These are phyloP conservation scores for Physocephala rufipes DNA, from an alignment of 2,888 invertebrate genomes.

Conservation along the genomic window DNA sequence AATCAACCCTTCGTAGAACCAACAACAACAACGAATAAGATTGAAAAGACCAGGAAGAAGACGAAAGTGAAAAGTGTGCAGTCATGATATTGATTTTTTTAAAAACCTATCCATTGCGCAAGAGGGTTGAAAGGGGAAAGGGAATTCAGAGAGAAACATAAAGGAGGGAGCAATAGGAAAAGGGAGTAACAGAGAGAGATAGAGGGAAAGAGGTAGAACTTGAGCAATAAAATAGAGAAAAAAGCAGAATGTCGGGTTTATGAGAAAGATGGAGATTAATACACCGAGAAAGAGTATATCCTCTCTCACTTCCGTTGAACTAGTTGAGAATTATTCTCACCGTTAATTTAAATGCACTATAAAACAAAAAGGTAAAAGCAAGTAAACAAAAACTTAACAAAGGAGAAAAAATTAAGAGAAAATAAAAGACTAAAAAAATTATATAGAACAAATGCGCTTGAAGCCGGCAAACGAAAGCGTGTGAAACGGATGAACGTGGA, in stretches of 20 bases:
- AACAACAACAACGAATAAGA: not conserved
- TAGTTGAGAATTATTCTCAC: not conserved
- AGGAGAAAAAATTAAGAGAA: not conserved
- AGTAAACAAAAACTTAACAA: not conserved
- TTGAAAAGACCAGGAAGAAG: no score
- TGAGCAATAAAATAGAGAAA: no score
- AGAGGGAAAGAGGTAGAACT: not conserved
- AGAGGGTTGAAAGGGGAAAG: not conserved
- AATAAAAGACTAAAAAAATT: not conserved
- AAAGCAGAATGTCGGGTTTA: no score
- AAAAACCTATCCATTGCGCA: not conserved
- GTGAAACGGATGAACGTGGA: not conserved
- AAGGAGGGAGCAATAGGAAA: not conserved
- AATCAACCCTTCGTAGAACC: conserved; percentile 8
- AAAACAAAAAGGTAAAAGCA: no score
- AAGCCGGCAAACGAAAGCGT: not conserved
- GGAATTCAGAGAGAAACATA: not conserved
- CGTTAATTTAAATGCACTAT: no score
- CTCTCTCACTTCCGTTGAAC: no score
- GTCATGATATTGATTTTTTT: conserved; percentile 1
- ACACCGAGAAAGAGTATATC: not conserved
- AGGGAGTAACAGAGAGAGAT: not conserved
- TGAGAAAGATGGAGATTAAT: not conserved
- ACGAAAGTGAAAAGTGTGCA: not conserved
- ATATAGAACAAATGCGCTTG: not conserved